These are phyloP conservation scores for Callyntrura sp. DNA, from an alignment of 2,888 invertebrate genomes.

Conservation along the genomic window DNA sequence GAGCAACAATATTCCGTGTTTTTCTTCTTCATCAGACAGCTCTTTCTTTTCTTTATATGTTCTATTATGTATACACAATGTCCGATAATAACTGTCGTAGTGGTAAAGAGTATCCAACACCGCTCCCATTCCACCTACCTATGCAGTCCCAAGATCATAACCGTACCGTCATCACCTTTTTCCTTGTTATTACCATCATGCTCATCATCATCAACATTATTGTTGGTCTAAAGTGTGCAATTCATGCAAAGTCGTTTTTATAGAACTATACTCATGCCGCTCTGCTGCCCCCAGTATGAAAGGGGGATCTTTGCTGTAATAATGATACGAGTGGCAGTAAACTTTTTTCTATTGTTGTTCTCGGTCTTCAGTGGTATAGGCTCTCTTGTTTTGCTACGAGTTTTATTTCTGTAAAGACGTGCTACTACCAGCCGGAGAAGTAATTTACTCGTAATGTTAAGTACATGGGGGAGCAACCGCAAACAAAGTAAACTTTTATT, in stretches of 20 bases:
- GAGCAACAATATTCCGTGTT: slow-evolving; percentile 56
- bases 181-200: background rate
- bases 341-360: slow-evolving; percentile 22
- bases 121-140: too few species aligned
- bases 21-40: slow-evolving; percentile 42
- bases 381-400: slow-evolving; percentile 3
- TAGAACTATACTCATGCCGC: too few species aligned
- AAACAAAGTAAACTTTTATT: slow-evolving; percentile 59
- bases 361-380: background rate
- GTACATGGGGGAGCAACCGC: slow-evolving; percentile 31
- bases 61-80: too few species aligned
- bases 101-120: too few species aligned
- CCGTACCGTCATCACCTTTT: slow-evolving; percentile 10
- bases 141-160: background rate
- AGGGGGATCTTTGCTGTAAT: background rate
- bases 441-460: slow-evolving; percentile 66
- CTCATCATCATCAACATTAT: background rate
- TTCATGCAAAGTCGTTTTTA: slow-evolving; percentile 7
- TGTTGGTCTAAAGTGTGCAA: slow-evolving; percentile 8
- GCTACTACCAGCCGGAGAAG: too few species aligned
- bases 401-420: too few species aligned
- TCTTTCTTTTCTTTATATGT: background rate
- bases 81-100: background rate
- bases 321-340: background rate
- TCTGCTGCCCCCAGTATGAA: too few species aligned